Conservation (phyloP, 2,113 vertebrate genomes). For the Sarotherodon lohbergeri region DNA sequence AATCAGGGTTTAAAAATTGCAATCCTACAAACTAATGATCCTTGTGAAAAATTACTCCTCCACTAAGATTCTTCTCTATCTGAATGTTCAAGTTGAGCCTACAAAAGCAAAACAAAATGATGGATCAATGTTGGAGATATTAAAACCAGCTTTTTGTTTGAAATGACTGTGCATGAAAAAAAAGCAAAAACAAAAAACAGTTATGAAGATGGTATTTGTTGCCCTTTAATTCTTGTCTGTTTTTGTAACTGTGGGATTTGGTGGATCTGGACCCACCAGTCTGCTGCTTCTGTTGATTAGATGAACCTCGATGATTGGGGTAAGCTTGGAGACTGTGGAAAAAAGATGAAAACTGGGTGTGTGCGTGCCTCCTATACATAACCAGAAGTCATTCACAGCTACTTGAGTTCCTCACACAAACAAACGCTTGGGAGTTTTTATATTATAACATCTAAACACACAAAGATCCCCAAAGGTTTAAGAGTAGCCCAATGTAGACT, state of each 20-base stretch:
- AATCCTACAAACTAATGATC: background rate
- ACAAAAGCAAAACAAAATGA: background rate
- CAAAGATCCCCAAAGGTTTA: background rate
- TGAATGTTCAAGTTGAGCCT: background rate
- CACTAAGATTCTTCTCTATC: background rate
- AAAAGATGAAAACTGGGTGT: background rate
- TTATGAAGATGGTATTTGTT: background rate
- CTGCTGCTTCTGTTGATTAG: background rate
- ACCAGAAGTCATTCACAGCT: background rate
- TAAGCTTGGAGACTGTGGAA: background rate
- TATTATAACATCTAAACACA: background rate
- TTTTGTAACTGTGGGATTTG: background rate
- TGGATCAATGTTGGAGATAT: background rate
- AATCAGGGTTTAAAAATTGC: background rate
- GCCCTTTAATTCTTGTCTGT: background rate
- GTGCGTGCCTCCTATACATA: background rate
- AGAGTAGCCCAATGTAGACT: background rate
- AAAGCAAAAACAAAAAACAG: background rate
- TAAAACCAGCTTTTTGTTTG: background rate
- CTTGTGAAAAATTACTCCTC: background rate
- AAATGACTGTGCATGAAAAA: background rate
- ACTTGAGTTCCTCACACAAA: constrained; percentile 3
- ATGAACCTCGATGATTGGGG: background rate
- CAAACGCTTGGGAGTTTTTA: background rate
- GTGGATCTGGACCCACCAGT: background rate